phyloP scores from a whole-genome alignment of 2,113 vertebrate genomes.

The Lamprotornis superbus region DNA sequence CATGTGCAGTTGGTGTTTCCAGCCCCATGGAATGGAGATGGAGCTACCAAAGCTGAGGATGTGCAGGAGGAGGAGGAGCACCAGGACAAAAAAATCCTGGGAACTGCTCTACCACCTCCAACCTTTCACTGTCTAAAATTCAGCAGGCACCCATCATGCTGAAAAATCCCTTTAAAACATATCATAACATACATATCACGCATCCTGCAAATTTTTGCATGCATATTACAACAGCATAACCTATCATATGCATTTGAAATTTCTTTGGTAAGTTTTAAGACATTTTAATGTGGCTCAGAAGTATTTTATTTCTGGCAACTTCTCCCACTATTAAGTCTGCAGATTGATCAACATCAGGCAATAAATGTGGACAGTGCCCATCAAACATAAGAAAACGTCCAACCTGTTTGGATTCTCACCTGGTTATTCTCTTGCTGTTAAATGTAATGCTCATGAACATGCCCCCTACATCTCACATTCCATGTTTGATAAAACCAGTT shows the following conservation, averaged over 20 bases:
- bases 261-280: neutral
- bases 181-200: accelerated
- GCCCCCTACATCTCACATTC: neutral
- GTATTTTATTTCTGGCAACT: neutral
- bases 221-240: neutral
- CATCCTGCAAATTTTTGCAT: neutral
- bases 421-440: neutral
- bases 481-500: neutral
- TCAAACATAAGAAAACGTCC: neutral
- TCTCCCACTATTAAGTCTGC: neutral
- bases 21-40: neutral
- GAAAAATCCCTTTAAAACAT: neutral
- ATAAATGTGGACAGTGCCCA: neutral
- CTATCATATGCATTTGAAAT: neutral
- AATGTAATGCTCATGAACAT: neutral
- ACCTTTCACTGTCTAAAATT: neutral
- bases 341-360: neutral
- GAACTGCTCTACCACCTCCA: neutral
- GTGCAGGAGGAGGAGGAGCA: neutral
- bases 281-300: neutral
- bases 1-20: accelerated
- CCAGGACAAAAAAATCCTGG: neutral
- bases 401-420: neutral
- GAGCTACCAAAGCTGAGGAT: neutral
- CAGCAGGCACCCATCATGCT: neutral